Base-by-base conservation (phyloP, 2,888 invertebrate species). In the Hemithea aestivaria region DNA sequence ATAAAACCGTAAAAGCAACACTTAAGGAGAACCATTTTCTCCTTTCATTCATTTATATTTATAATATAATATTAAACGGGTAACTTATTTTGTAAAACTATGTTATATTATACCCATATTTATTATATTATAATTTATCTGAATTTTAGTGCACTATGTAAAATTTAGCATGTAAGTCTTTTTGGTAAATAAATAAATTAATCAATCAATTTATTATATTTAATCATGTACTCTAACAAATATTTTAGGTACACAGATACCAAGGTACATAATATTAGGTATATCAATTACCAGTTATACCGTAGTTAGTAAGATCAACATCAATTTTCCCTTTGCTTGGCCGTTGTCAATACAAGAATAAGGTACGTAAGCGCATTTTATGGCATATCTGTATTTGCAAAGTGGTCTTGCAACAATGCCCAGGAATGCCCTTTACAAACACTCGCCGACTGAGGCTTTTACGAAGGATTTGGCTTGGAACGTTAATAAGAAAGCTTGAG, bases 351-450 rank as follows among this genome's bases (percentile, higher is more conserved):
- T 34, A 48, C 39, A 35, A 30, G 33, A 10, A 29, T 11, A 27
- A 21, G 9, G 27, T 26, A 36, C 16, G 20, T 30, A 38, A 33
- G 29, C 28, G 37, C 41, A 26, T 40, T 43, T 31, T 46, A 32
- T 27, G 35, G 39, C 41, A 31, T 38, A 45, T 45, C 37, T 66
- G 62, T 62, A 58, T 60, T 58, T 79, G 70, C 69, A 54, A 58
- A 75, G 64, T 64, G 62, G 66, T 69, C 67, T 68, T 63, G 68
- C 74, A 66, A 69, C 71, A 65, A 62, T 65, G 67, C 62, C 40
- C 52, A 72, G 73, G 77, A 53, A 76, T 65, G 70, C 68, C 59
- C 56, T 72, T 49, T 52, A 52, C 67, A 78, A 75, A 77, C 60
- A 79, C 46, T 57, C 7, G 11, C 7, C 21, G n/a, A 10, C 29